Conservation (phyloP, 2,797 vertebrate genomes). For the Sebastes elongatus region DNA sequence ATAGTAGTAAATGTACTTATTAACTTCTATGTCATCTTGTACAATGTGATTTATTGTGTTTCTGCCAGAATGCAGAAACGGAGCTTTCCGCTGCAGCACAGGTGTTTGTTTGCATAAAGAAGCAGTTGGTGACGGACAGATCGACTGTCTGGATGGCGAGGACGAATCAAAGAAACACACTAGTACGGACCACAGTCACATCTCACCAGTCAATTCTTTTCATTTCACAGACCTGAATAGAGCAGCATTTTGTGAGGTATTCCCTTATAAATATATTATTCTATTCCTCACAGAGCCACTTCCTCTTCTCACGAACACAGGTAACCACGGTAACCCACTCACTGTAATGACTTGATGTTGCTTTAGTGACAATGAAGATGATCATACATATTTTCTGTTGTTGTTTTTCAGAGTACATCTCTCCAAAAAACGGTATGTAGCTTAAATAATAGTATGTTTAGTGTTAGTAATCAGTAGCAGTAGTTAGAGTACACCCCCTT, state of each 20-base stretch:
- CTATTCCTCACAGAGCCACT: neutral
- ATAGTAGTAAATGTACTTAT: too few relatives aligned
- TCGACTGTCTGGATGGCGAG: constrained; percentile 89
- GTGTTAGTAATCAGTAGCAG: too few relatives aligned
- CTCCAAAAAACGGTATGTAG: constrained; percentile 52
- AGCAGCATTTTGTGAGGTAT: too few relatives aligned
- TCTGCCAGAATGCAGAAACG: constrained; percentile 80
- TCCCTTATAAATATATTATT: neutral
- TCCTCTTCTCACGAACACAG: neutral
- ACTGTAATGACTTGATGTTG: too few relatives aligned
- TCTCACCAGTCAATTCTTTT: too few relatives aligned
- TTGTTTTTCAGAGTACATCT: constrained; percentile 44
- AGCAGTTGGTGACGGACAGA: constrained; percentile 72
- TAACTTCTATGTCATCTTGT: too few relatives aligned
- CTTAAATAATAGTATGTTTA: neutral
- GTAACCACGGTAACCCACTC: neutral
- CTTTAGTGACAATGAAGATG: too few relatives aligned
- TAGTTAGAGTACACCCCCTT: too few relatives aligned
- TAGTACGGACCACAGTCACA: neutral
- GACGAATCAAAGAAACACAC: constrained; percentile 75
- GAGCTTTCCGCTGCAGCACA: constrained; percentile 83
- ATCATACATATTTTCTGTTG: neutral
- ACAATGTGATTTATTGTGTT: neutral
- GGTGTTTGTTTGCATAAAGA: constrained; percentile 84
- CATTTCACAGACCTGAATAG: too few relatives aligned